Evolutionary conservation across 1,140 invertebrate genomes (phyloP).

Genomic region (Drosophila persimilis): DNA sequence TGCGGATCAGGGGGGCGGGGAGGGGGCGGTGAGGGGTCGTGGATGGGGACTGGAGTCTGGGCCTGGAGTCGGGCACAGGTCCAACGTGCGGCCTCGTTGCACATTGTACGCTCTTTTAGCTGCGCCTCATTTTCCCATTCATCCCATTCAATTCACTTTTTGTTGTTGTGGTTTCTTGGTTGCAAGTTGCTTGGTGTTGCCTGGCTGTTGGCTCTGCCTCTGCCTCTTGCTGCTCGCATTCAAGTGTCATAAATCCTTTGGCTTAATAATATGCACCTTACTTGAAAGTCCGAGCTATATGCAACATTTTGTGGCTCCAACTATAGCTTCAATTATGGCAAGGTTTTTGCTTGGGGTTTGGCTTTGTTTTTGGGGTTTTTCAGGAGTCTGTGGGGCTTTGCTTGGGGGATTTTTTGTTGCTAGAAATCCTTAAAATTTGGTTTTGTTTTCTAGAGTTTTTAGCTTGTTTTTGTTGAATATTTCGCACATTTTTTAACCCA

Average conservation of each 20-base stretch:
- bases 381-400: neutral
- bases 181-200: conserved; percentile 19
- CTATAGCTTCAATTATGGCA: conserved; percentile 29
- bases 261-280: conserved; percentile 76
- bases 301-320: conserved; percentile 3
- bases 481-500: too few species aligned
- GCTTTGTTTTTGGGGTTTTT: neutral
- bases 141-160: conserved; percentile 67
- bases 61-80: conserved; percentile 64
- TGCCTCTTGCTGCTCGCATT: conserved; percentile 49
- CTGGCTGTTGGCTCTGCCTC: conserved; percentile 10
- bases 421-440: too few species aligned
- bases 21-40: too few species aligned
- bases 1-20: conserved; percentile 5
- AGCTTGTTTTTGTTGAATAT: too few species aligned
- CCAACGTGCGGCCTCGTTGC: conserved; percentile 62
- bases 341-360: conserved; percentile 6
- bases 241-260: conserved; percentile 78
- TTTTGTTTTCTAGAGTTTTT: too few species aligned
- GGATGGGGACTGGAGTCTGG: conserved; percentile 3
- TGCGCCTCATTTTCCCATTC: conserved; percentile 79
- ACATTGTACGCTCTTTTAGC: conserved; percentile 47
- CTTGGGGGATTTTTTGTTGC: too few species aligned
- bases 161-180: conserved; percentile 24
- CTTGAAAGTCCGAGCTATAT: conserved; percentile 6